Conservation (phyloP, 2,888 invertebrate species). For the Argyresthia albistria region DNA sequence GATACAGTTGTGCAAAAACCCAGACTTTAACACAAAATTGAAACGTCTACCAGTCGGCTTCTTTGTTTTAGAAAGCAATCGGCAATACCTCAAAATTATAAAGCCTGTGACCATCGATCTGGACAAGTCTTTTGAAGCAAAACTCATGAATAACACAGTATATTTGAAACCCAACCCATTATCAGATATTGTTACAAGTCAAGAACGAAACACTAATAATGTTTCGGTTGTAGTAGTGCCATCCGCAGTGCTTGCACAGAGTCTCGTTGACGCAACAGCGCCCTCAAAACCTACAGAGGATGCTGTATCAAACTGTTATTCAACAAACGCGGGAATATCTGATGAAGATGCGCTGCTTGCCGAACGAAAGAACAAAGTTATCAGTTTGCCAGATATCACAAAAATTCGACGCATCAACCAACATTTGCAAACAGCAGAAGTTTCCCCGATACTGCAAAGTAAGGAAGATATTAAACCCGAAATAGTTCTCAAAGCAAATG, state of each 20-base stretch:
- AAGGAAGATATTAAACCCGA: neutral
- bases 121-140: conserved; percentile 45
- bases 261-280: conserved; percentile 27
- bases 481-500: neutral
- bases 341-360: conserved; percentile 8
- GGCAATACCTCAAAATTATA: conserved; percentile 35
- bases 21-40: conserved; percentile 55
- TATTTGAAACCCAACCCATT: conserved; percentile 23
- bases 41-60: conserved; percentile 47
- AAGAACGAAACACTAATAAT: neutral
- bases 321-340: neutral
- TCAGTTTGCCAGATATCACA: conserved; percentile 40
- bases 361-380: conserved; percentile 35
- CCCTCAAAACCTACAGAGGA: too few species aligned
- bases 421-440: conserved; percentile 43
- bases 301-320: too few species aligned
- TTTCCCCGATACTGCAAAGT: conserved; percentile 31
- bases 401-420: conserved; percentile 43
- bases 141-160: conserved; percentile 37
- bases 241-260: conserved; percentile 32
- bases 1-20: conserved; percentile 53
- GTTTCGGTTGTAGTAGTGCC: conserved; percentile 24
- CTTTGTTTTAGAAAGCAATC: conserved; percentile 36
- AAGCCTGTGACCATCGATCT: conserved; percentile 53
- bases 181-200: too few species aligned